A percentile compares a stretch with the other conserved stretches of the same genome.
Evolutionary conservation across 2,888 invertebrate genomes (phyloP).

Genomic region (Minunthozetes semirufus): DNA sequence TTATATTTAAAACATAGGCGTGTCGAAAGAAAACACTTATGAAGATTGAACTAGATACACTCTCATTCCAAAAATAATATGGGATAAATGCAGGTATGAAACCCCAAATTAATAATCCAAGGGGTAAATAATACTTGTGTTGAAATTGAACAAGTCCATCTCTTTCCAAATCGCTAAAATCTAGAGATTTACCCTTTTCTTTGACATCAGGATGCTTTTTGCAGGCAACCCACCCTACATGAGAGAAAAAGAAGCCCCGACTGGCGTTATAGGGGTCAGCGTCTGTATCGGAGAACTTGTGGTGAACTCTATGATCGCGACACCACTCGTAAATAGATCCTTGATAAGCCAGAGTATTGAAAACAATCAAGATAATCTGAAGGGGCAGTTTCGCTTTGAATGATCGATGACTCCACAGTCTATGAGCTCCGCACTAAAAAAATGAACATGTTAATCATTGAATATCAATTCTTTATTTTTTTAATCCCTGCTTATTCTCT

Average conservation of each 20-base stretch:
- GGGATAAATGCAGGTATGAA: conserved; percentile 64
- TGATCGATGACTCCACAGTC: conserved; percentile 52
- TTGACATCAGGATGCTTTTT: conserved; percentile 40
- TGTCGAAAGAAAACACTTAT: conserved; percentile 71
- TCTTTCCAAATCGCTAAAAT: conserved; percentile 35
- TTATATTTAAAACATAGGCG: conserved; percentile 75
- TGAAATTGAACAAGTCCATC: conserved; percentile 40
- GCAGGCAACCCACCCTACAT: conserved; percentile 40
- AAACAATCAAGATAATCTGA: conserved; percentile 47
- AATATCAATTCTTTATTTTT: too few relatives aligned
- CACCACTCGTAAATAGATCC: conserved; percentile 39
- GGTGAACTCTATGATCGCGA: conserved; percentile 41
- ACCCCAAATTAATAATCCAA: conserved; percentile 50
- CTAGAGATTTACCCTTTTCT: conserved; percentile 36
- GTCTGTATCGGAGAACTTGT: conserved; percentile 34
- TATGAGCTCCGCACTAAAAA: conserved; percentile 49
- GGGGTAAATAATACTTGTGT: conserved; percentile 47
- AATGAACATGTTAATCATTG: too few relatives aligned
- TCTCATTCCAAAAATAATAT: conserved; percentile 74
- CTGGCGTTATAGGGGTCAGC: conserved; percentile 39
- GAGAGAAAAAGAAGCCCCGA: conserved; percentile 41
- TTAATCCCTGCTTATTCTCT: too few relatives aligned
- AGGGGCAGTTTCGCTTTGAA: conserved; percentile 28
- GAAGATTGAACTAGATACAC: conserved; percentile 68
- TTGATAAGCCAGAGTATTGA: conserved; percentile 51